phyloP scores from a whole-genome alignment of 2,888 invertebrate species.

The Oligia latruncula region DNA sequence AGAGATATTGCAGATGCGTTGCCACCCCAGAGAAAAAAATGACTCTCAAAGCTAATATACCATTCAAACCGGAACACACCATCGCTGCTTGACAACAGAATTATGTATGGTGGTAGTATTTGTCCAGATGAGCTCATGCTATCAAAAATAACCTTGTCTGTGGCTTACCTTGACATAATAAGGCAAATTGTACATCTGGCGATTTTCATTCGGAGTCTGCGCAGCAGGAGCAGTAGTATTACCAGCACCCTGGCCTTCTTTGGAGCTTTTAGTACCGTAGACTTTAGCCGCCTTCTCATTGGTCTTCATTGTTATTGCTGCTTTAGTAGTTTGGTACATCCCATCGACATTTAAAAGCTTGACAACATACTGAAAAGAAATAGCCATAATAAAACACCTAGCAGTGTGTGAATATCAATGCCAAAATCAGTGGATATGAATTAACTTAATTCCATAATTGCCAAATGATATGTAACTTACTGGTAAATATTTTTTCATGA shows the following conservation, averaged over 20 bases:
- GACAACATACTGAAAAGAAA: constrained; percentile 62
- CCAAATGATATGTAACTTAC: constrained; percentile 67
- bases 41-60: background rate
- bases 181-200: constrained; percentile 52
- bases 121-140: background rate
- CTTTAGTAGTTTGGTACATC: constrained; percentile 49
- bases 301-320: constrained; percentile 37
- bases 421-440: background rate
- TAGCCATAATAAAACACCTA: background rate
- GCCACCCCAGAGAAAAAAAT: background rate
- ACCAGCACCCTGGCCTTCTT: constrained; percentile 2
- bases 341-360: constrained; percentile 61
- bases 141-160: background rate
- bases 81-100: too few relatives aligned
- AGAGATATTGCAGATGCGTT: background rate
- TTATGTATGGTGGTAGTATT: background rate
- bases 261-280: background rate
- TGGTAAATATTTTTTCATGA: constrained; percentile 72
- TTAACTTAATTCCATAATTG: constrained; percentile 63
- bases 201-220: constrained; percentile 3
- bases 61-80: background rate
- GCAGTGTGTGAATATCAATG: background rate
- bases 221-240: background rate
- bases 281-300: constrained; percentile 12
- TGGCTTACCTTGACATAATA: constrained; percentile 74